Base-by-base conservation (phyloP, 2,113 vertebrate species). In the Xiphophorus couchianus region DNA sequence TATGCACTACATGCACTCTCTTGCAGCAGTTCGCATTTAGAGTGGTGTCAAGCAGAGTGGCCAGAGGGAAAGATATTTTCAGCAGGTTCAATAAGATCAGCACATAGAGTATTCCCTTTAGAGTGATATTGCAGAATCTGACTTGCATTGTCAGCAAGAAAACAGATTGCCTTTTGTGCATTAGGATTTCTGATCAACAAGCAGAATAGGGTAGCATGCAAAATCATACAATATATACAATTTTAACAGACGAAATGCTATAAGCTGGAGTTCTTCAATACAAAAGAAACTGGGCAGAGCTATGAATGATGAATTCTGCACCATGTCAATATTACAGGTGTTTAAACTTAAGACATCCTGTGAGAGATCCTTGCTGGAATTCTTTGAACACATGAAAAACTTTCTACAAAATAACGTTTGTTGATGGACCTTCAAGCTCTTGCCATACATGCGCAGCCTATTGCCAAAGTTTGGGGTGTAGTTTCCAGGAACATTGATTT, bases 61-160 rank as follows among this genome's bases (percentile, higher is more conserved):
- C 83, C 48, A 5, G 48, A 76, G 80, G 84, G 66, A 58, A 77
- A 62, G 58, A 39, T 72, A 72, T 89, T 84, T 85, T 82, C 58
- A 76, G 75, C 83, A 88, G 69, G 84, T 85, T 88, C 74, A 87
- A 90, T 87, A 70, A 84, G 72, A 89, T 86, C 67, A 81, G 58
- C 44, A 63, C 61, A 87, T 83, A 82, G 28, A 61, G n/a, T 74
- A 76, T 78, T 82, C 67, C 85, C 78, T 85, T 74, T 69, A 76
- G 67, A 73, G 51, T 64, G 61, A 69, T 5, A 4, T 37, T 31
- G 62, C 44, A 29, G 71, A 84, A 67, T 66, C 25, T 64, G 62
- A 33, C 33, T 33, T n/a, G 51, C 62, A 0, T 64, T 19, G 65
- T 69, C 67, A 65, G 80, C 31, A 61, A 54, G 39, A 77, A 29